A percentile compares a stretch with the other conserved stretches of the same genome.
These are phyloP conservation scores for Apodemia hepburni DNA, from an alignment of 2,888 invertebrate genomes.

Conservation along the genomic window DNA sequence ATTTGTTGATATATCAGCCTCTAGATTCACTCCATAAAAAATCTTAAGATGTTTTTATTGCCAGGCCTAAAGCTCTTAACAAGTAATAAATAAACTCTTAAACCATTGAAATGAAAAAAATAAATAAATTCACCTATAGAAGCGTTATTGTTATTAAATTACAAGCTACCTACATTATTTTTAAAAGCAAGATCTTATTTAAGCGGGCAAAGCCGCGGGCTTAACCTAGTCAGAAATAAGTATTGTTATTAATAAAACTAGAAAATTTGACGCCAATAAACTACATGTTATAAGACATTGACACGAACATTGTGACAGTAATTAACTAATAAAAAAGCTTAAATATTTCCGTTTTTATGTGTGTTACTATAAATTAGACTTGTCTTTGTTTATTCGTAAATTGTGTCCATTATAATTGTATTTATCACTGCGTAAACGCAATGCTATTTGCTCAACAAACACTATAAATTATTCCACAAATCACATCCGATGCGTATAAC, in stretches of 20 bases:
- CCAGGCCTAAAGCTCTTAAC: too few relatives aligned
- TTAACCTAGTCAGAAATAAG: neutral
- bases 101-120: too few relatives aligned
- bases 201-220: too few relatives aligned
- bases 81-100: too few relatives aligned
- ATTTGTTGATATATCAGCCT: too few relatives aligned
- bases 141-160: too few relatives aligned
- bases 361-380: neutral
- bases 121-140: too few relatives aligned
- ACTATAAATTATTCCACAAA: constrained; percentile 76
- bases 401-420: constrained; percentile 31
- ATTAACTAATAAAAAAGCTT: neutral
- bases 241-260: neutral
- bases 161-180: too few relatives aligned
- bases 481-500: constrained; percentile 75
- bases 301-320: neutral
- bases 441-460: constrained; percentile 66
- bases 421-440: constrained; percentile 53
- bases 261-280: neutral
- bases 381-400: neutral
- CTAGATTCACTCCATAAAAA: too few relatives aligned
- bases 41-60: too few relatives aligned
- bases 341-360: neutral
- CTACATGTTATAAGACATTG: neutral
- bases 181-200: too few relatives aligned